Evolutionary conservation across 2,113 vertebrate genomes (phyloP).

Genomic region (Columba livia): DNA sequence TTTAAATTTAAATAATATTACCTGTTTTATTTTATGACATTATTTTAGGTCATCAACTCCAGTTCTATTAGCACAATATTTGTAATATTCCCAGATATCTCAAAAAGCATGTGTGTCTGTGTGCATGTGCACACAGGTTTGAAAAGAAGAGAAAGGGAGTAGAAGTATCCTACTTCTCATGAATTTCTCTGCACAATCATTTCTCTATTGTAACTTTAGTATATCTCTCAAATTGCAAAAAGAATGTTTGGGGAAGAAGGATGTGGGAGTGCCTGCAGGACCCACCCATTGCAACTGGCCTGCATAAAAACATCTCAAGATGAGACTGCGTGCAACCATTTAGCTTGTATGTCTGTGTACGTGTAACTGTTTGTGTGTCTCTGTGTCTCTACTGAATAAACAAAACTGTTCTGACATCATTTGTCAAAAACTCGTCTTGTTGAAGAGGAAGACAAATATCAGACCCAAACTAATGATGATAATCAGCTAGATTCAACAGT

Average conservation of each 20-base stretch:
- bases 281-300: rapidly evolving
- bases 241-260: background rate
- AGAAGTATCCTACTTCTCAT: background rate
- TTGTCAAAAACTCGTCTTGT: background rate
- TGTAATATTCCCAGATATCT: background rate
- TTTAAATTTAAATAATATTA: background rate
- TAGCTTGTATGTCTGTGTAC: background rate
- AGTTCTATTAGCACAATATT: background rate
- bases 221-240: background rate
- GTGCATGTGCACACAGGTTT: background rate
- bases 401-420: rapidly evolving
- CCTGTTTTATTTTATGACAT: background rate
- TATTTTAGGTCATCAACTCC: background rate
- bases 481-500: background rate
- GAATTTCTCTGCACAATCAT: background rate
- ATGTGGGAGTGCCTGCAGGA: background rate
- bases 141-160: background rate
- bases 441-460: background rate
- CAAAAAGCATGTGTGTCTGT: rapidly evolving
- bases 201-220: rapidly evolving
- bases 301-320: background rate
- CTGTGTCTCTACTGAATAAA: background rate
- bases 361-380: background rate
- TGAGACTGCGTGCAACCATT: background rate
- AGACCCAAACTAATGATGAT: background rate